Percentiles rank a stretch among this genome's conserved stretches.
Evolutionary conservation across 2,113 vertebrate species (phyloP).

Genomic region (Ictidomys tridecemlineatus): DNA sequence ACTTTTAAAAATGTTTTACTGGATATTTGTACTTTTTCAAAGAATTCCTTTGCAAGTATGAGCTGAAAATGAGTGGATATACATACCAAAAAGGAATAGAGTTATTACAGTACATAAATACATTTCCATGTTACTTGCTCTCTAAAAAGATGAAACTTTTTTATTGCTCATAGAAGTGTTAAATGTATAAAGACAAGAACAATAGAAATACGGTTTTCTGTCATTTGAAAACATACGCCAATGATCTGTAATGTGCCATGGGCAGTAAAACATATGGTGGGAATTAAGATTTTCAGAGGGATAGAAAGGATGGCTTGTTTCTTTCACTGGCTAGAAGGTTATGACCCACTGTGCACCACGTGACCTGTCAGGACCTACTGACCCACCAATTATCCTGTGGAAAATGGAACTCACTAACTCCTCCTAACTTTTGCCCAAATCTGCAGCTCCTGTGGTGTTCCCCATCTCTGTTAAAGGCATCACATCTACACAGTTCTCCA

Average conservation of each 20-base stretch:
- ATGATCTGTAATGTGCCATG: constrained; percentile 77
- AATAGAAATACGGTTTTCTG: constrained; percentile 75
- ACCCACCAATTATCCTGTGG: constrained; percentile 81
- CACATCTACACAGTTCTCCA: background rate
- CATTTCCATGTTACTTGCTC: background rate
- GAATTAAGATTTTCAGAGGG: constrained; percentile 83
- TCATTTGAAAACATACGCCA: constrained; percentile 70
- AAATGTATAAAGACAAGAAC: constrained; percentile 60
- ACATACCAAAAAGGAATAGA: background rate
- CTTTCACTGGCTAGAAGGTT: constrained; percentile 83
- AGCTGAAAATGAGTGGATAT: constrained; percentile 41
- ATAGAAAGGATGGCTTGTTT: constrained; percentile 84
- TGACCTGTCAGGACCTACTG: constrained; percentile 80
- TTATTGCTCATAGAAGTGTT: constrained; percentile 8
- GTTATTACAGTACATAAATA: constrained; percentile 17
- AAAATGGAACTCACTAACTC: constrained; percentile 76
- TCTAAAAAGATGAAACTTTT: constrained; percentile 57
- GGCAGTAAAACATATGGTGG: constrained; percentile 82
- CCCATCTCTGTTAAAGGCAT: constrained; percentile 59
- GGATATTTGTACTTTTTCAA: constrained; percentile 58
- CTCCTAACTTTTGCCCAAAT: constrained; percentile 67
- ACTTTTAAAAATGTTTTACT: constrained; percentile 10
- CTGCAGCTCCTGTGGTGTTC: constrained; percentile 49
- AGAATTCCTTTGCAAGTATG: constrained; percentile 20
- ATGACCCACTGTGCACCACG: constrained; percentile 78